Conservation (phyloP, 92 coral and sea anemone genomes). For the Galaxea fascicularis region DNA sequence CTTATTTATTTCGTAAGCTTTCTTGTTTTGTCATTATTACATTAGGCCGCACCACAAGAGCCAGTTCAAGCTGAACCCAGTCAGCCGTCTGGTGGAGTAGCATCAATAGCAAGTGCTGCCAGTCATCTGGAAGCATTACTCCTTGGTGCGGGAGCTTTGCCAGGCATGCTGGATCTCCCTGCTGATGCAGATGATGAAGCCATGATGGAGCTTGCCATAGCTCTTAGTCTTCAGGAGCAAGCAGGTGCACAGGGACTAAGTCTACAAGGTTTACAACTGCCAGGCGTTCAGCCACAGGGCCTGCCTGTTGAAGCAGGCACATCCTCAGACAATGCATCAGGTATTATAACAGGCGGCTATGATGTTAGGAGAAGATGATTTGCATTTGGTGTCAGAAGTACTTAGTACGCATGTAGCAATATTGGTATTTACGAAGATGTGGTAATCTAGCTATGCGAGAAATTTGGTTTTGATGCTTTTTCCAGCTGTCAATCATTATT, state of each 20-base stretch:
- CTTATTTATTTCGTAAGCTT: too few species aligned
- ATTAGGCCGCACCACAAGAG: slow-evolving; percentile 61
- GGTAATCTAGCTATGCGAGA: too few species aligned
- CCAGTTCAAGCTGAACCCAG: slow-evolving; percentile 41
- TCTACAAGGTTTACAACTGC: slow-evolving; percentile 58
- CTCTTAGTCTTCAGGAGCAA: slow-evolving; percentile 97
- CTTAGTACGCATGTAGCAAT: too few species aligned
- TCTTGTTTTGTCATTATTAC: slow-evolving; percentile 1
- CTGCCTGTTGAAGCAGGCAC: slow-evolving; percentile 63
- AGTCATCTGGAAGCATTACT: slow-evolving; percentile 92
- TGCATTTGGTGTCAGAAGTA: too few species aligned
- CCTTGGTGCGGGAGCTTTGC: slow-evolving; percentile 83
- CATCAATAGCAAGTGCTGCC: slow-evolving; percentile 72
- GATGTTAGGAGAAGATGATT: not conserved
- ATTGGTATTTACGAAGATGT: too few species aligned
- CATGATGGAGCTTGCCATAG: slow-evolving; percentile 99
- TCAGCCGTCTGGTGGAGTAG: slow-evolving; percentile 59
- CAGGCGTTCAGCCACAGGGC: slow-evolving; percentile 48
- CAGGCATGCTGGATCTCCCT: slow-evolving; percentile 93
- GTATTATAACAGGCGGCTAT: slow-evolving; percentile 13
- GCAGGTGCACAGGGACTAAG: slow-evolving; percentile 70
- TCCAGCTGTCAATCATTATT: too few species aligned
- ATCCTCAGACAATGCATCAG: slow-evolving; percentile 72
- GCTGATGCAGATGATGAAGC: slow-evolving; percentile 99
- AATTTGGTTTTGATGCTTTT: too few species aligned